Conservation (phyloP, 2,888 invertebrate species). For the Dascillus cervinus region DNA sequence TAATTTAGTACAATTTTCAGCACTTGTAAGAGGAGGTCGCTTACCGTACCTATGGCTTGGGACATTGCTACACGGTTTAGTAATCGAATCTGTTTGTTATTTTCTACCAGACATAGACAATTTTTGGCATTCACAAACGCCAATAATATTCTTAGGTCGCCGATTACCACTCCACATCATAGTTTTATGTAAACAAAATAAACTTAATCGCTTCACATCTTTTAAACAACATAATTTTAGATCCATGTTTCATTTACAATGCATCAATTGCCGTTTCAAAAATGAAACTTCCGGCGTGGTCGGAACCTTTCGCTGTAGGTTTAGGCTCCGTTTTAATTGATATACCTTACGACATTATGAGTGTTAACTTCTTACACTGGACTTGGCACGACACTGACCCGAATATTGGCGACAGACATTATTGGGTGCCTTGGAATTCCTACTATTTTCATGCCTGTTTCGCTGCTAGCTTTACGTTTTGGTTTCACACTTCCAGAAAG, state of each 20-base stretch:
- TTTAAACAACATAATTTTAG: conserved; percentile 33
- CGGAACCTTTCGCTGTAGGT: conserved; percentile 61
- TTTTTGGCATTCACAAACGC: conserved; percentile 77
- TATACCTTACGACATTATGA: conserved; percentile 71
- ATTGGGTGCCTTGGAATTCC: conserved; percentile 79
- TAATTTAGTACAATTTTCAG: conserved; percentile 39
- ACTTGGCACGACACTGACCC: conserved; percentile 76
- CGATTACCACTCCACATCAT: conserved; percentile 68
- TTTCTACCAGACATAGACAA: conserved; percentile 68
- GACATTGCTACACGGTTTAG: conserved; percentile 63
- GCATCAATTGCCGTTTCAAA: conserved; percentile 51
- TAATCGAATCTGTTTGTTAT: conserved; percentile 64
- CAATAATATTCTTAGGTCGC: conserved; percentile 62
- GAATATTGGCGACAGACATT: conserved; percentile 63
- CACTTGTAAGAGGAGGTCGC: conserved; percentile 61
- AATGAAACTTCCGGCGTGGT: conserved; percentile 49
- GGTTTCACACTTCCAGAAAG: conserved; percentile 54
- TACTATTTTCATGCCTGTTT: conserved; percentile 76
- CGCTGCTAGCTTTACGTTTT: conserved; percentile 61
- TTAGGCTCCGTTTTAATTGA: conserved; percentile 64
- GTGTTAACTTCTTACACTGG: conserved; percentile 74
- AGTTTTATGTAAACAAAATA: conserved; percentile 54
- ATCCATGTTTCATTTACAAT: conserved; percentile 55
- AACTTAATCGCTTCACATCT: neutral
- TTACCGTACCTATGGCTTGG: conserved; percentile 69